phyloP scores from a whole-genome alignment of 64 coral and sea anemone genomes.

The Stylophora pistillata region DNA sequence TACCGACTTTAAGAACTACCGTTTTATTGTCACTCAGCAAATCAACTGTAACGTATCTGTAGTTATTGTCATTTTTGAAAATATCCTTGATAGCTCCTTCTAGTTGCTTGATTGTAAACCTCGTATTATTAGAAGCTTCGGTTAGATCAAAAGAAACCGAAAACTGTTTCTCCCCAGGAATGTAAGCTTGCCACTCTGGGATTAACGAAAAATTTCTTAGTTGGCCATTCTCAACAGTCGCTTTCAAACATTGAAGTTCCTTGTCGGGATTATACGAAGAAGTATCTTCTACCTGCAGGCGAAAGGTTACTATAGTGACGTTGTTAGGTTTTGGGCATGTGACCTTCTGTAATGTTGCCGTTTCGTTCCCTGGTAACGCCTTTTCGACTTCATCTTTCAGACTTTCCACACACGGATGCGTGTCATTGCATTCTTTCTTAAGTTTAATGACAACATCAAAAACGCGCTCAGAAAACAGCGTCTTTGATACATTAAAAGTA shows the following conservation, averaged over 20 bases:
- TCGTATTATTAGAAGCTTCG: neutral
- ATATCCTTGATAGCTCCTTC: neutral
- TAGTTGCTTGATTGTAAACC: neutral
- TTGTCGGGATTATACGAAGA: neutral
- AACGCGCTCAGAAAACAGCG: conserved; percentile 23
- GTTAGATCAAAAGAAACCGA: conserved; percentile 5
- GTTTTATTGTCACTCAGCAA: neutral
- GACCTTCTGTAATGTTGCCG: conserved; percentile 22
- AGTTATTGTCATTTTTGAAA: neutral
- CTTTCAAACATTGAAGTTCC: neutral
- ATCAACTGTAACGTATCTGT: neutral
- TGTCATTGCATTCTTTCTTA: neutral
- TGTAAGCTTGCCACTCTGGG: conserved; percentile 25
- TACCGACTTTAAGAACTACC: neutral
- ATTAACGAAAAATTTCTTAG: neutral
- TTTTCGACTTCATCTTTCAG: neutral
- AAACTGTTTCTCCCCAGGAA: conserved; percentile 34
- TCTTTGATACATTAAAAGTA: neutral
- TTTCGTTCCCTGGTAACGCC: neutral
- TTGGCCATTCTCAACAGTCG: neutral
- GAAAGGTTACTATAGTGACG: conserved; percentile 33
- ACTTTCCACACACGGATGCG: neutral
- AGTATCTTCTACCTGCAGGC: neutral
- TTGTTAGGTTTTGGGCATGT: neutral
- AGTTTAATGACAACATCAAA: conserved; percentile 24